Evolutionary conservation across 1,140 invertebrate genomes (phyloP).

Genomic region (Asobara japonica): DNA sequence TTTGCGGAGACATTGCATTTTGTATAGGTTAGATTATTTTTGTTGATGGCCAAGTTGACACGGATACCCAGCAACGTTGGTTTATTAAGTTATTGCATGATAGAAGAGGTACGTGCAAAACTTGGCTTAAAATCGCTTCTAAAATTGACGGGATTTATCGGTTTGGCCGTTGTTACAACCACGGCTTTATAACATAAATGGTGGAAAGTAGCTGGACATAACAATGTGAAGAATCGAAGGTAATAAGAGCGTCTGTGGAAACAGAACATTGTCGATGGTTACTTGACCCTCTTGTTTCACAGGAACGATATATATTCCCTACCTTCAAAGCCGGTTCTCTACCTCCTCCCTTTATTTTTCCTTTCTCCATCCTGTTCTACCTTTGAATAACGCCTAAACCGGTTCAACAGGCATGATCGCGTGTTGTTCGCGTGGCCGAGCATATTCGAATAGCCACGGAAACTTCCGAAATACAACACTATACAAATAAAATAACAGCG

Average conservation of each 20-base stretch:
- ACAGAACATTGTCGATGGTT: neutral
- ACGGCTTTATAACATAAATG: neutral
- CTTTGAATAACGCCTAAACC: conserved; percentile 20
- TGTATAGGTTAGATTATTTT: too few species aligned
- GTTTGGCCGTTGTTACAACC: too few species aligned
- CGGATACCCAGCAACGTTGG: too few species aligned
- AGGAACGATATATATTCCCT: neutral
- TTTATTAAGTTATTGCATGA: too few species aligned
- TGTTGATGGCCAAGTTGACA: too few species aligned
- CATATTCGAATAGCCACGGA: conserved; percentile 46
- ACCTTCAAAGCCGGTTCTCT: neutral
- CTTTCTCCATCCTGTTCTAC: neutral
- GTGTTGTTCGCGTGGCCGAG: conserved; percentile 64
- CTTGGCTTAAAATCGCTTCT: too few species aligned
- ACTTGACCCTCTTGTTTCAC: conserved; percentile 22
- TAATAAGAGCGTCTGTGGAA: neutral
- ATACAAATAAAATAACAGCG: too few species aligned
- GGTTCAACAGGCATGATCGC: conserved; percentile 53
- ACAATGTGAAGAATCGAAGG: neutral
- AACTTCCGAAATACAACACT: conserved; percentile 50
- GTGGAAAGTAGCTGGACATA: neutral
- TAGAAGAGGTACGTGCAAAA: too few species aligned
- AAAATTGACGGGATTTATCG: too few species aligned
- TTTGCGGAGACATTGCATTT: too few species aligned
- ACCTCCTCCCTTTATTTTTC: neutral